Evolutionary conservation across 2,888 invertebrate species (phyloP).

Genomic region (Sphaerophoria rueppellii): DNA sequence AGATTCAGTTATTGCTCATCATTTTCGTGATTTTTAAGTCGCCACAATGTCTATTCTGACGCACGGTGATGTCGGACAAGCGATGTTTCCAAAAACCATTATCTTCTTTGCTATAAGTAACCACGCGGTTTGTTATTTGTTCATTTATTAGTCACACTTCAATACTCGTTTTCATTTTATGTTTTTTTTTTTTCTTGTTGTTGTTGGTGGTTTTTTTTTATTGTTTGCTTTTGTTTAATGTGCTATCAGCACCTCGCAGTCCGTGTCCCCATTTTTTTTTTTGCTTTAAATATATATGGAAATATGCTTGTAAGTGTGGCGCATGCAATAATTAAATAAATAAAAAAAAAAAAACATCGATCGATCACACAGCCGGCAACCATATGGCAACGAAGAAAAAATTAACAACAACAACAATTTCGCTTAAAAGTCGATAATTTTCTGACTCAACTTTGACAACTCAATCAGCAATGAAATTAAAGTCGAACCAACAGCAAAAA

Average conservation of each 20-base stretch:
- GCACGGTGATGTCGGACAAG: conserved; percentile 11
- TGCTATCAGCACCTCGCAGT: conserved; percentile 12
- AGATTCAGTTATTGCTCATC: conserved; percentile 14
- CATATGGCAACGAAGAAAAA: conserved; percentile 26
- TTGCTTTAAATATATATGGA: background rate
- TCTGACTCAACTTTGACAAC: conserved; percentile 49
- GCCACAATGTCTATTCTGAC: conserved; percentile 54
- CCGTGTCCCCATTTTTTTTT: conserved; percentile 15
- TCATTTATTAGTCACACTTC: conserved; percentile 47
- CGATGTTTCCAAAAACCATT: conserved; percentile 2
- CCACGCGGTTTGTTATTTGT: conserved; percentile 28
- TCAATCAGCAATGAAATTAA: conserved; percentile 56
- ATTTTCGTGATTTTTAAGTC: conserved; percentile 31
- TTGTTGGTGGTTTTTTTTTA: background rate
- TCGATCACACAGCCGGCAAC: conserved; percentile 10
- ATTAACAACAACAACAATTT: background rate
- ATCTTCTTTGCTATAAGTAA: conserved; percentile 1
- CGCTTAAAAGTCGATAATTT: conserved; percentile 22
- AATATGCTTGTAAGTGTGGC: conserved; percentile 7
- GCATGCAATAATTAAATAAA: conserved; percentile 59
- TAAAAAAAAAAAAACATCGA: conserved; percentile 40
- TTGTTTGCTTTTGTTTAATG: conserved; percentile 32
- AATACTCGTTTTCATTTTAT: conserved; percentile 51
- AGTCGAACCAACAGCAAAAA: conserved; percentile 9
- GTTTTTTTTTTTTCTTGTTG: conserved; percentile 3